Evolutionary conservation across 2,113 vertebrate species (phyloP).

Genomic region (Periophthalmodon schlosseri): DNA sequence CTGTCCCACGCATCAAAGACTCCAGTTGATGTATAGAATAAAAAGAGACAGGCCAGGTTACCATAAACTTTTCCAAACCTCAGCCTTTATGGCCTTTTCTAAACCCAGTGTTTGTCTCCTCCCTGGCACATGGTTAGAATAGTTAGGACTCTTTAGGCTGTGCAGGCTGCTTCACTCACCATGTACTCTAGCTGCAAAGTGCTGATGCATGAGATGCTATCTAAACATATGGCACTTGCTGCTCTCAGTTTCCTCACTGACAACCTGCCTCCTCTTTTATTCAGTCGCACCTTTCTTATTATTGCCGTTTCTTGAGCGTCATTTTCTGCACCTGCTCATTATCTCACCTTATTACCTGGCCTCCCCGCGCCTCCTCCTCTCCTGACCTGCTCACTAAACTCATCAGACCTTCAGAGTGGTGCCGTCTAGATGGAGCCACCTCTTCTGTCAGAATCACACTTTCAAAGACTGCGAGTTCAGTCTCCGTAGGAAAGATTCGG

Average conservation of each 20-base stretch:
- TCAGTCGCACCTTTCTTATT: slow-evolving; percentile 37
- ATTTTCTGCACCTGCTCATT: slow-evolving; percentile 53
- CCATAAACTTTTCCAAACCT: not conserved
- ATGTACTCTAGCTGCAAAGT: slow-evolving; percentile 40
- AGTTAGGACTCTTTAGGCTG: slow-evolving; percentile 20
- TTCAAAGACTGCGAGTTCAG: slow-evolving; percentile 51
- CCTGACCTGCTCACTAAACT: slow-evolving; percentile 60
- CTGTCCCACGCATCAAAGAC: too few relatives aligned
- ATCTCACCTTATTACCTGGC: slow-evolving; percentile 42
- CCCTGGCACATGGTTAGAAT: not conserved
- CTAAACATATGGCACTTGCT: slow-evolving; percentile 46
- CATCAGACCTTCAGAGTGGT: slow-evolving; percentile 44
- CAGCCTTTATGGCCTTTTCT: too few relatives aligned
- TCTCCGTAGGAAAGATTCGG: slow-evolving; percentile 25
- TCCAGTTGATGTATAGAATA: not conserved
- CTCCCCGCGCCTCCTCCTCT: slow-evolving; percentile 23
- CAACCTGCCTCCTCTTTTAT: slow-evolving; percentile 29
- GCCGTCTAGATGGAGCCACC: slow-evolving; percentile 43
- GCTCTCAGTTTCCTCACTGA: slow-evolving; percentile 8
- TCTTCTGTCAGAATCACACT: slow-evolving; percentile 34
- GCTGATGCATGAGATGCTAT: slow-evolving; percentile 53
- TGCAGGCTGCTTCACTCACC: slow-evolving; percentile 23
- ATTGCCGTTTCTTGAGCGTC: slow-evolving; percentile 21
- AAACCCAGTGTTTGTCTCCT: too few relatives aligned
- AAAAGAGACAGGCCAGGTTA: not conserved